Conservation (phyloP, 2,888 invertebrate genomes). For the Andricus curvator region DNA sequence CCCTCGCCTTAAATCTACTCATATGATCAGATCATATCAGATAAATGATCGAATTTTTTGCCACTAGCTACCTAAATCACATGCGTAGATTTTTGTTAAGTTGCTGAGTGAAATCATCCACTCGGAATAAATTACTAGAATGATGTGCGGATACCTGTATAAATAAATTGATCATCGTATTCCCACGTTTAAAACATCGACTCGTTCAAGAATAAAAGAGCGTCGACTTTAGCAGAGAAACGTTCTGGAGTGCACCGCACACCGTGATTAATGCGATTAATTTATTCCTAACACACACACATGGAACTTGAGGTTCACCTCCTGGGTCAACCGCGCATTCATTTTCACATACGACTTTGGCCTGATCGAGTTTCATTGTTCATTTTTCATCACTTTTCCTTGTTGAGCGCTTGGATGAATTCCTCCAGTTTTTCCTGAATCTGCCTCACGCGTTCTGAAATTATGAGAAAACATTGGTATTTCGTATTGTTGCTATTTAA, state of each 20-base stretch:
- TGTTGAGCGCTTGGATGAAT: constrained; percentile 97
- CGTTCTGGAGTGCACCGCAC: not conserved
- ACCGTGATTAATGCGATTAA: constrained; percentile 22
- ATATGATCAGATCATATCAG: constrained; percentile 8
- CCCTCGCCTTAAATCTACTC: constrained; percentile 3
- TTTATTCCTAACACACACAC: constrained; percentile 12
- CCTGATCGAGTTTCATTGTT: not conserved
- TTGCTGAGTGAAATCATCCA: not conserved
- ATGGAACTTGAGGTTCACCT: constrained; percentile 14
- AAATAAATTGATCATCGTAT: constrained; percentile 25
- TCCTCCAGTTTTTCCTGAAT: constrained; percentile 99
- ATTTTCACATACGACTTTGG: constrained; percentile 17
- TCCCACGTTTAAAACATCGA: not conserved
- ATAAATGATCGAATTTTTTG: not conserved
- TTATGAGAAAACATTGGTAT: constrained; percentile 59
- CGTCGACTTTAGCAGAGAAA: not conserved
- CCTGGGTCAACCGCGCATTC: constrained; percentile 9
- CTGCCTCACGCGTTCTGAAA: constrained; percentile 94
- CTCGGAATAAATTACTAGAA: constrained; percentile 6
- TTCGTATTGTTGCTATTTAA: constrained; percentile 5
- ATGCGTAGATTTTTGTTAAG: not conserved
- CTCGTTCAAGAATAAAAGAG: not conserved
- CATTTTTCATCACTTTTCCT: constrained; percentile 90
- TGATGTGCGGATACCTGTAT: not conserved
- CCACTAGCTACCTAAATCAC: not conserved